These are phyloP conservation scores for Spea multiplicata DNA, from an alignment of 2,113 vertebrate species.

Conservation along the genomic window DNA sequence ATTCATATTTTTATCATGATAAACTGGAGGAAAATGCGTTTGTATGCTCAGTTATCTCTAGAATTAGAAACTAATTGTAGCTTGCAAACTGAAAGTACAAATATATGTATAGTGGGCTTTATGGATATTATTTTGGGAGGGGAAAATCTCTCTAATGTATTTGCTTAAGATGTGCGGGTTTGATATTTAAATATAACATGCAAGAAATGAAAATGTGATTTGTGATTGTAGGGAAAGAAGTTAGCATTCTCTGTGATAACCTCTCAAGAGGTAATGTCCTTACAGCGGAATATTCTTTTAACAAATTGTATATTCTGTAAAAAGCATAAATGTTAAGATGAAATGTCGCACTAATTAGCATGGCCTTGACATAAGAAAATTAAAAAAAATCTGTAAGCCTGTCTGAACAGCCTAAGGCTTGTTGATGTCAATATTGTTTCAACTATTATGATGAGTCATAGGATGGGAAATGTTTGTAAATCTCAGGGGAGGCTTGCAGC, in stretches of 20 bases:
- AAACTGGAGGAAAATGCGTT: slow-evolving; percentile 59
- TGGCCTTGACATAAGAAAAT: not conserved
- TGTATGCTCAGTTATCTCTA: slow-evolving; percentile 31
- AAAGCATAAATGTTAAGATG: not conserved
- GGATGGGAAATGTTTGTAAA: no score
- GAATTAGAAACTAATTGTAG: slow-evolving; percentile 46
- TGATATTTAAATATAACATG: not conserved
- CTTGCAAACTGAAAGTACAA: slow-evolving; percentile 25
- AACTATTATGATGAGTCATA: no score
- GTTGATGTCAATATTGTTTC: no score
- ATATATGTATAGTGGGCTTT: not conserved
- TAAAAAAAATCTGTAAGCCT: not conserved
- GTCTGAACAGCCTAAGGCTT: not conserved
- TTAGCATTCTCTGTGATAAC: not conserved
- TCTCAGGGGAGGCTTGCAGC: no score
- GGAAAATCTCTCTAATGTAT: not conserved
- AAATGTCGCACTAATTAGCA: slow-evolving; percentile 1
- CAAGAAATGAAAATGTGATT: not conserved
- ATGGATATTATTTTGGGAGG: not conserved
- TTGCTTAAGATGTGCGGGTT: not conserved
- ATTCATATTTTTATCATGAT: slow-evolving; percentile 55
- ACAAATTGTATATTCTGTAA: not conserved
- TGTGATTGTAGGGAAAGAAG: no score
- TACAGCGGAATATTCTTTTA: not conserved
- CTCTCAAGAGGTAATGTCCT: not conserved